Percentiles rank a stretch among this genome's conserved stretches.
Evolutionary conservation across 2,888 invertebrate species (phyloP).

Genomic region (Micoletzkya japonica): DNA sequence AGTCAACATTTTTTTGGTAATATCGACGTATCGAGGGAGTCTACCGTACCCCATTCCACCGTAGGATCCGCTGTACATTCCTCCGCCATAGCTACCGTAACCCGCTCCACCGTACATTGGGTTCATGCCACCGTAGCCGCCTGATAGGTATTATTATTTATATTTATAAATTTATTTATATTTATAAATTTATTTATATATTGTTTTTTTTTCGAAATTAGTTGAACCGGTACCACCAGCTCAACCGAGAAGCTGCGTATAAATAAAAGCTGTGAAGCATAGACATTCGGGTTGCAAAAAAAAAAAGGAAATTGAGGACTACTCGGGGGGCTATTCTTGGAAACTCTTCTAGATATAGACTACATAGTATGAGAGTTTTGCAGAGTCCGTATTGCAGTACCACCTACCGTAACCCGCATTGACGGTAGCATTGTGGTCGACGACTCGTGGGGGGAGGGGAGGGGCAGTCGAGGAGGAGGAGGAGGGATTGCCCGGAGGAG

Average conservation of each 20-base stretch:
- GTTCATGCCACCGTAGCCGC: constrained; percentile 30
- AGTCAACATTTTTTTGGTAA: not conserved
- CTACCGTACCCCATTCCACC: constrained; percentile 9
- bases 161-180: not conserved
- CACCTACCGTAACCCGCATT: constrained; percentile 35
- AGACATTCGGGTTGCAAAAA: too few species aligned
- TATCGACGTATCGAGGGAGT: not conserved
- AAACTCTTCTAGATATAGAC: too few species aligned
- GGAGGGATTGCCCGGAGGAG: not conserved
- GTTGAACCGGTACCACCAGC: too few species aligned
- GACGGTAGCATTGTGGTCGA: constrained; percentile 29
- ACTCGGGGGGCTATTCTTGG: too few species aligned
- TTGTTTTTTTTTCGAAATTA: not conserved
- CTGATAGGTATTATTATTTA: not conserved
- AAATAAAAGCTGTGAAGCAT: too few species aligned
- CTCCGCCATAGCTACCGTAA: constrained; percentile 36
- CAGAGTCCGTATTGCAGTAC: too few species aligned
- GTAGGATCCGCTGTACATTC: constrained; percentile 26
- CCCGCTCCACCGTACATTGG: constrained; percentile 25
- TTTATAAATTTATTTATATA: not conserved
- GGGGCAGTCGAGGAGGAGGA: not conserved
- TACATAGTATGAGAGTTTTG: too few species aligned
- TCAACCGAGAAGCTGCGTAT: too few species aligned
- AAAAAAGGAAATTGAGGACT: too few species aligned
- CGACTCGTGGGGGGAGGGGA: constrained; percentile 20